A percentile compares a stretch with the other conserved stretches of the same genome.
These are phyloP conservation scores for Microctenopoma steveboyesi DNA, from an alignment of 2,797 vertebrate genomes.

Conservation along the genomic window DNA sequence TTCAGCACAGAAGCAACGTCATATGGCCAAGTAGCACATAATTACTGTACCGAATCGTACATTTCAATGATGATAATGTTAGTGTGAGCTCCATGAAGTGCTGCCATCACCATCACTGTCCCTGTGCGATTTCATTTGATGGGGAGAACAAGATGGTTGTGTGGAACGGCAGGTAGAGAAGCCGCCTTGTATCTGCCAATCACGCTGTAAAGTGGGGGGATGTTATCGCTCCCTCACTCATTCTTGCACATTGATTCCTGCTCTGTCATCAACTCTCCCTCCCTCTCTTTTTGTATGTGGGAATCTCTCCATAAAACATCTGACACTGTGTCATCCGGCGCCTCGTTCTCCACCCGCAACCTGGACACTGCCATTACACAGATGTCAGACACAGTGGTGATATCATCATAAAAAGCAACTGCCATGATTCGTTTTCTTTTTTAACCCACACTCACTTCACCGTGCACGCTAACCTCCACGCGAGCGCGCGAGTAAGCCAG, in stretches of 20 bases:
- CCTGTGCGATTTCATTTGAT: constrained; percentile 43
- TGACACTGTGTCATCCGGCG: constrained; percentile 59
- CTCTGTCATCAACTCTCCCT: constrained; percentile 30
- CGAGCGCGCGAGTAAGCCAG: constrained; percentile 47
- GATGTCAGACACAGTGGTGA: constrained; percentile 77
- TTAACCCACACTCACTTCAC: constrained; percentile 8
- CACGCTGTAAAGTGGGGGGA: constrained; percentile 60
- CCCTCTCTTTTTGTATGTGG: constrained; percentile 17
- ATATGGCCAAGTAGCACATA: constrained; percentile 37
- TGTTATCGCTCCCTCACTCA: constrained; percentile 43
- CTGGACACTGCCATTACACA: constrained; percentile 75
- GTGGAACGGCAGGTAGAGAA: constrained; percentile 51
- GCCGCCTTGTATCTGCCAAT: constrained; percentile 73
- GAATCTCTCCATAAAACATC: constrained; percentile 66
- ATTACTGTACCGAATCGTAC: constrained; percentile 17
- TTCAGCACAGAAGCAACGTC: constrained; percentile 1
- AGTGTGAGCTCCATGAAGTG: constrained; percentile 31
- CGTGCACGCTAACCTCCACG: background rate
- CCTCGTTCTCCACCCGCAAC: constrained; percentile 50
- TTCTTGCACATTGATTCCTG: constrained; percentile 43
- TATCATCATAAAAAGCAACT: constrained; percentile 77
- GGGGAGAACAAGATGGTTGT: constrained; percentile 39
- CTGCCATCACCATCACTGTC: constrained; percentile 33
- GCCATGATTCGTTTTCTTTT: constrained; percentile 5
- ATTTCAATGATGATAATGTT: constrained; percentile 45